These are phyloP conservation scores for Luperina nickerlii DNA, from an alignment of 2,888 invertebrate species.

Conservation along the genomic window DNA sequence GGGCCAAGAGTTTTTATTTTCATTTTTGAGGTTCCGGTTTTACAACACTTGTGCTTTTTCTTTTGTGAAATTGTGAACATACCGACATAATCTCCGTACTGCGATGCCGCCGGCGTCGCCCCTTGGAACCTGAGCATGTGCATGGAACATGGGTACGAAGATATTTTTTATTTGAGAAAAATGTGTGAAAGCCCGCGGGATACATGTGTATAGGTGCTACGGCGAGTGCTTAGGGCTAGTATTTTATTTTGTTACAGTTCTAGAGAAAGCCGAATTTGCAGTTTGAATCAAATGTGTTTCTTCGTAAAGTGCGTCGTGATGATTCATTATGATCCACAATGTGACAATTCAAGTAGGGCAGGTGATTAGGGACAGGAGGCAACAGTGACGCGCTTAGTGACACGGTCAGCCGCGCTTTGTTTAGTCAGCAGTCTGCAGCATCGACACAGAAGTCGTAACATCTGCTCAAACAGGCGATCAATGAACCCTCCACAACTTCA, in stretches of 20 bases:
- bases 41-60: slow-evolving; percentile 47
- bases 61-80: slow-evolving; percentile 52
- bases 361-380: slow-evolving; percentile 47
- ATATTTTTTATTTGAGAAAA: slow-evolving; percentile 31
- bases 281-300: slow-evolving; percentile 6
- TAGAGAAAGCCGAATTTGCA: background rate
- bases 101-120: slow-evolving; percentile 33
- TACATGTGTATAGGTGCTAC: background rate
- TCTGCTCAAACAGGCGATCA: slow-evolving; percentile 82
- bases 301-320: slow-evolving; percentile 21
- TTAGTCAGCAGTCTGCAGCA: slow-evolving; percentile 60
- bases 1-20: slow-evolving; percentile 42
- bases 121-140: slow-evolving; percentile 37
- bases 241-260: background rate
- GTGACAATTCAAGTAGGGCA: slow-evolving; percentile 51
- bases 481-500: slow-evolving; percentile 78
- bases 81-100: slow-evolving; percentile 45
- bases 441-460: slow-evolving; percentile 66
- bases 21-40: slow-evolving; percentile 55
- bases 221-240: background rate
- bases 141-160: slow-evolving; percentile 23
- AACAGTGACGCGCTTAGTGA: slow-evolving; percentile 55
- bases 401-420: slow-evolving; percentile 66
- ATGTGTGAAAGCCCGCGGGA: slow-evolving; percentile 9
- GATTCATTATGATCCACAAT: slow-evolving; percentile 35